phyloP scores from a whole-genome alignment of 92 coral and sea anemone species.

The Meandrina meandrites region DNA sequence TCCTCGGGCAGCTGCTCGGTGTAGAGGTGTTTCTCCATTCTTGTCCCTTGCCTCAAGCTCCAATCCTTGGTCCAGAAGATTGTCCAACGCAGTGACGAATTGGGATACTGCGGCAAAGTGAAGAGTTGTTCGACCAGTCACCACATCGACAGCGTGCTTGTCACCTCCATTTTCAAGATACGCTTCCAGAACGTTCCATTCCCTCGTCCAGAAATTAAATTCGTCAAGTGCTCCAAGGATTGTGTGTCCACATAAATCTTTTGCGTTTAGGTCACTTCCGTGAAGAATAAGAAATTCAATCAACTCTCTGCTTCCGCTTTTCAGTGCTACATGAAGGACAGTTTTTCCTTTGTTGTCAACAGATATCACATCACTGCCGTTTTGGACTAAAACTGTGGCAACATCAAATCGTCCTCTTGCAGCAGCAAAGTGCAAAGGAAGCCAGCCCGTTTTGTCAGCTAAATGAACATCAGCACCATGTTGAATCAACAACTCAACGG shows the following conservation, averaged over 20 bases:
- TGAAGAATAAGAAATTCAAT: conserved; percentile 17
- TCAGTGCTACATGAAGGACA: conserved; percentile 14
- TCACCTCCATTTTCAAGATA: conserved; percentile 22
- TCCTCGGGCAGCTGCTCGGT: conserved; percentile 62
- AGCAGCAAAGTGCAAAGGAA: conserved; percentile 32
- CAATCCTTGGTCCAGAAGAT: conserved; percentile 10
- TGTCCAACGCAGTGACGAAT: background rate
- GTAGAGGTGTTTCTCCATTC: conserved; percentile 63
- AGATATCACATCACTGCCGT: conserved; percentile 15
- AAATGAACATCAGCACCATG: conserved; percentile 19
- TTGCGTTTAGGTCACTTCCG: conserved; percentile 18
- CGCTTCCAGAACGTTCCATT: background rate
- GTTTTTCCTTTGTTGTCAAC: background rate
- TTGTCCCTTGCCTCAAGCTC: conserved; percentile 25
- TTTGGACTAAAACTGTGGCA: background rate
- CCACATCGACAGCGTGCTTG: background rate
- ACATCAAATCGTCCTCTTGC: background rate
- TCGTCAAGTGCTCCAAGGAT: background rate
- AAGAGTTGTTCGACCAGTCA: conserved; percentile 27
- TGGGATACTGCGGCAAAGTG: conserved; percentile 5
- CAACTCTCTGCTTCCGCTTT: background rate
- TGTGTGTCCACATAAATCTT: background rate
- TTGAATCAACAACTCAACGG: conserved; percentile 31
- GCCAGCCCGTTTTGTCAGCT: conserved; percentile 8
- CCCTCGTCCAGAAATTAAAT: background rate